Base-by-base conservation (phyloP, 2,113 vertebrate genomes). In the Monarcha castaneiventris region DNA sequence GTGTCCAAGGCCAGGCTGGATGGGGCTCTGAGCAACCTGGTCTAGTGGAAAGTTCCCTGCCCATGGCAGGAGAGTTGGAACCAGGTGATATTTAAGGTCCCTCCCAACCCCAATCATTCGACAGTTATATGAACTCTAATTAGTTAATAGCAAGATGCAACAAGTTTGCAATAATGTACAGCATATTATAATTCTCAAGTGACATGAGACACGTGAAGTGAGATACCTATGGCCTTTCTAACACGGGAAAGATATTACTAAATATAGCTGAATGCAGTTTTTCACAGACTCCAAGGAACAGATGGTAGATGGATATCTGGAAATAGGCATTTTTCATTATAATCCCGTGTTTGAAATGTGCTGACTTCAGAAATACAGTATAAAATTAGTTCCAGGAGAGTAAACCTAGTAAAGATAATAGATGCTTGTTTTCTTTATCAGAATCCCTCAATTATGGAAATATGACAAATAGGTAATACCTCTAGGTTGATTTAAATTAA, bases 311-410 rank as follows among this genome's bases (percentile, higher is more conserved):
- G 39, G 29, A 51, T 74, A 33, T 17, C 81, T 69, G n/a, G 52
- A 94, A 84, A 39, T 37, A 46, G 17, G 16, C 26, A 44, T 91
- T 93, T 84, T 81, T 89, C n/a, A 32, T 73, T 72, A 61, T 86
- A 86, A 73, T 61, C 30, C 25, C 26, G 3, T 54, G 27, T 86
- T 80, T 84, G 63, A 86, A 95, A 90, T 74, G 26, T 89, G 49
- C 37, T 90, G 75, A 83, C 72, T 75, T 76, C 46, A 89, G 63
- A 83, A 93, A 76, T 83, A 32, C 0, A 48, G 13, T 64, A 68
- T 54, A 80, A 84, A 83, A 77, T 94, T n/a, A 84, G 43, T 90
- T 80, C 41, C 48, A 78, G 61, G 39, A 93, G 49, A 88, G 33
- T 62, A 90, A 93, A 66, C n/a, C 8, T 76, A 44, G 41, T 46